Evolutionary conservation across 2,888 invertebrate genomes (phyloP).

Genomic region (Chromoteleia sp.): DNA sequence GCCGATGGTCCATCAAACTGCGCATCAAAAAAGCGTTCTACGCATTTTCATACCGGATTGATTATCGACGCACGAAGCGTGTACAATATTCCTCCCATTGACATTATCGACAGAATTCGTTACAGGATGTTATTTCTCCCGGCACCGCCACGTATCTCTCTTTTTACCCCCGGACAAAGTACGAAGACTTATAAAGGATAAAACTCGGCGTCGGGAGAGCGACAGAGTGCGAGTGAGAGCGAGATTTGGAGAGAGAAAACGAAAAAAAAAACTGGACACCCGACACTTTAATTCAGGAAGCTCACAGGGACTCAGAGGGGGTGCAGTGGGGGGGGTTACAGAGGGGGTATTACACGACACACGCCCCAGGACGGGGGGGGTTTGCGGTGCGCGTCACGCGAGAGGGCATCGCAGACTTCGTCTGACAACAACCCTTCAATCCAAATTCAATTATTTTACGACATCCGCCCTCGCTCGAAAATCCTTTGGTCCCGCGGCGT

Average conservation of each 20-base stretch:
- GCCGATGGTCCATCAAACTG: constrained; percentile 19
- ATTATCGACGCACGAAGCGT: constrained; percentile 55
- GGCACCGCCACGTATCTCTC: constrained; percentile 30
- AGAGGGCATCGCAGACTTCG: constrained; percentile 65
- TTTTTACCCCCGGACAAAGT: constrained; percentile 47
- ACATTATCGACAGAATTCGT: constrained; percentile 61
- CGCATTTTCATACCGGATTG: constrained; percentile 56
- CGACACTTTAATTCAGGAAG: constrained; percentile 83
- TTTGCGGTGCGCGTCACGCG: constrained; percentile 60
- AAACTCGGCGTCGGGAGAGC: constrained; percentile 37
- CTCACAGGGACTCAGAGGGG: no score
- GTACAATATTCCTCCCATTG: constrained; percentile 47
- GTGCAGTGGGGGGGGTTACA: no score
- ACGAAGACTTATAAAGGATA: constrained; percentile 68
- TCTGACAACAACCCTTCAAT: constrained; percentile 80
- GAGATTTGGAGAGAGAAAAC: no score
- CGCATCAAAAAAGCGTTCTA: constrained; percentile 43
- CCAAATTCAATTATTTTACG: constrained; percentile 83
- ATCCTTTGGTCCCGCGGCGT: constrained; percentile 63
- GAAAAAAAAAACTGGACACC: constrained; percentile 76
- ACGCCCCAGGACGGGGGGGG: constrained; percentile 26
- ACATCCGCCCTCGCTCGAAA: constrained; percentile 72
- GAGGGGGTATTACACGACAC: no score
- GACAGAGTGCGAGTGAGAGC: no score
- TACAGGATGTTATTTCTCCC: constrained; percentile 59